Evolutionary conservation across 1,140 invertebrate species (phyloP).

Genomic region (Neuroterus valhalla): DNA sequence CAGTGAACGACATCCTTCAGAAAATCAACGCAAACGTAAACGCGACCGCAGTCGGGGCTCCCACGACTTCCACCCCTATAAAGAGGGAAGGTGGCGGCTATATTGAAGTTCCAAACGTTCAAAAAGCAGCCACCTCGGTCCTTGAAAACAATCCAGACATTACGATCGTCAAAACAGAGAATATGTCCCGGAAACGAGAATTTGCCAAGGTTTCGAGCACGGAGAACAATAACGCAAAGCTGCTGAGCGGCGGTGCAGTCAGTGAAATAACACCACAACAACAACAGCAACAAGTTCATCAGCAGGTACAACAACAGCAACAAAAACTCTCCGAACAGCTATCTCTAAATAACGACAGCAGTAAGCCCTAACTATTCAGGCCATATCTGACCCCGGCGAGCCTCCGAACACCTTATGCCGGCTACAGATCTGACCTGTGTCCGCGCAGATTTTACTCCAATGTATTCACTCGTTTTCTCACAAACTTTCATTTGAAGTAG

Average conservation of each 20-base stretch:
- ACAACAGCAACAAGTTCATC: conserved; percentile 41
- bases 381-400: conserved; percentile 66
- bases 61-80: conserved; percentile 69
- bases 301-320: conserved; percentile 49
- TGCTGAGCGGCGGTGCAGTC: conserved; percentile 70
- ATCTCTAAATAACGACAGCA: conserved; percentile 74
- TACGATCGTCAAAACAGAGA: conserved; percentile 79
- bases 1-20: conserved; percentile 68
- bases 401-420: conserved; percentile 45
- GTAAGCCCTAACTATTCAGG: conserved; percentile 75
- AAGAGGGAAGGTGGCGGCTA: conserved; percentile 71
- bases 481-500: conserved; percentile 70
- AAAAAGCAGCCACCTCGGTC: conserved; percentile 71
- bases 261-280: conserved; percentile 60
- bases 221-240: conserved; percentile 72
- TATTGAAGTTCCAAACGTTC: conserved; percentile 65
- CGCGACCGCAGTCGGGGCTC: conserved; percentile 55
- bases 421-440: conserved; percentile 62
- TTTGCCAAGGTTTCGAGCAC: conserved; percentile 72
- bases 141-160: conserved; percentile 79
- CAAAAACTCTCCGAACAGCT: conserved; percentile 71
- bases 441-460: conserved; percentile 68
- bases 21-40: conserved; percentile 66
- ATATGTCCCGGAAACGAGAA: conserved; percentile 69
- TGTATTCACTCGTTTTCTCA: conserved; percentile 70